A percentile compares a stretch with the other conserved stretches of the same genome.
Conservation (phyloP, 2,797 vertebrate species). For the Acomys russatus region DNA sequence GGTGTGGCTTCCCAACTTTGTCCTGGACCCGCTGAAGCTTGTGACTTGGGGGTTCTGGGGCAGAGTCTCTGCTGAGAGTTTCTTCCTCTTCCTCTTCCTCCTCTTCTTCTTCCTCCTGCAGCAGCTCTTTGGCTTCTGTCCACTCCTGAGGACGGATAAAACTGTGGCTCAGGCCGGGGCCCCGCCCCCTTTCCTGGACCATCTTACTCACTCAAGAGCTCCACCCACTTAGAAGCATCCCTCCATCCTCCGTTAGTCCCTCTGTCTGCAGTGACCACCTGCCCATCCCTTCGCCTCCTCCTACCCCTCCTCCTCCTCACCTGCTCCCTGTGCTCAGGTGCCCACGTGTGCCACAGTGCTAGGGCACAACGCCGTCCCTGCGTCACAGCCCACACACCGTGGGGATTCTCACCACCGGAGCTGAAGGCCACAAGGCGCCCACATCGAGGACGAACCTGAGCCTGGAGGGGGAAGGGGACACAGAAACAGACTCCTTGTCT, state of each 20-base stretch:
- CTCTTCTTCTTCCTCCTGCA: slow-evolving; percentile 86
- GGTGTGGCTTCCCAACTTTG: slow-evolving; percentile 72
- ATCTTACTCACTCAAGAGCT: not conserved
- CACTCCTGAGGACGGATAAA: slow-evolving; percentile 90
- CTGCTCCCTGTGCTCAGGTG: slow-evolving; percentile 95
- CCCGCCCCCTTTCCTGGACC: not conserved
- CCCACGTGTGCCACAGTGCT: slow-evolving; percentile 96
- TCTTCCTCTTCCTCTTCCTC: slow-evolving; percentile 29
- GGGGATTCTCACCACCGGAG: slow-evolving; percentile 96
- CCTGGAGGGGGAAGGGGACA: slow-evolving; percentile 86
- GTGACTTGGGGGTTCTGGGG: slow-evolving; percentile 72
- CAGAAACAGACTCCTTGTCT: not conserved
- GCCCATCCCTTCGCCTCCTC: not conserved
- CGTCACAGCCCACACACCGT: slow-evolving; percentile 95
- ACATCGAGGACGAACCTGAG: slow-evolving; percentile 93
- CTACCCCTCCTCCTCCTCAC: slow-evolving; percentile 85
- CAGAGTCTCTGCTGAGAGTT: slow-evolving; percentile 67
- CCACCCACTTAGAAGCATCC: not conserved
- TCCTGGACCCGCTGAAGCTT: slow-evolving; percentile 71
- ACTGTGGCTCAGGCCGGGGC: not conserved
- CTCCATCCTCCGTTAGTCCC: too few relatives aligned
- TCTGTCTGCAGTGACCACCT: not conserved
- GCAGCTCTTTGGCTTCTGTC: slow-evolving; percentile 91
- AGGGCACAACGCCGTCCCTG: slow-evolving; percentile 93
- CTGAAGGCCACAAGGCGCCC: slow-evolving; percentile 97